Evolutionary conservation across 2,888 invertebrate species (phyloP).

Genomic region (Nasonovia ribisnigri): DNA sequence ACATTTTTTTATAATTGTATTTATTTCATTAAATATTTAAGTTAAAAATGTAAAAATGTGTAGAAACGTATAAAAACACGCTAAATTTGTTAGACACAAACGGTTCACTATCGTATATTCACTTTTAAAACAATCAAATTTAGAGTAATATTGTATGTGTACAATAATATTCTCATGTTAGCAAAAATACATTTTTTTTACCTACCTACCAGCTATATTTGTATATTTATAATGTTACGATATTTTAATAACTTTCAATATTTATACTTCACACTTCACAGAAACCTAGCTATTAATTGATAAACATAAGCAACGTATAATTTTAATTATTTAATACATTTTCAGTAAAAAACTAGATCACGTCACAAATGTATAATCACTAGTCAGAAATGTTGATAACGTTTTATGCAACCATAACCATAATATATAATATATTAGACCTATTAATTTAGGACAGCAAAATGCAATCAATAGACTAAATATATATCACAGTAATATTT

Average conservation of each 20-base stretch:
- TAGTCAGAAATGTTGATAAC: not conserved
- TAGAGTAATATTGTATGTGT: not conserved
- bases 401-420: not conserved
- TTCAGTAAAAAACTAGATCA: no score
- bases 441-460: not conserved
- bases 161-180: not conserved
- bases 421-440: not conserved
- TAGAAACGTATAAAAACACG: no score
- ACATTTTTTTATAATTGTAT: no score
- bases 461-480: not conserved
- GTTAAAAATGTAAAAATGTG: no score
- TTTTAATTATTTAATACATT: not conserved
- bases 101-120: no score
- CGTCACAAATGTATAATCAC: not conserved
- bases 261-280: not conserved
- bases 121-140: not conserved
- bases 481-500: not conserved
- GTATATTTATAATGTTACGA: not conserved
- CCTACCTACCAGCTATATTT: not conserved
- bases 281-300: not conserved
- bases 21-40: no score
- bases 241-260: not conserved
- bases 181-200: not conserved
- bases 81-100: no score
- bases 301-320: not conserved